Evolutionary conservation across 2,888 invertebrate species (phyloP), one percentile per base, ranked within the genome.

Genomic region (Cataglyphis rosenhaueri): DNA sequence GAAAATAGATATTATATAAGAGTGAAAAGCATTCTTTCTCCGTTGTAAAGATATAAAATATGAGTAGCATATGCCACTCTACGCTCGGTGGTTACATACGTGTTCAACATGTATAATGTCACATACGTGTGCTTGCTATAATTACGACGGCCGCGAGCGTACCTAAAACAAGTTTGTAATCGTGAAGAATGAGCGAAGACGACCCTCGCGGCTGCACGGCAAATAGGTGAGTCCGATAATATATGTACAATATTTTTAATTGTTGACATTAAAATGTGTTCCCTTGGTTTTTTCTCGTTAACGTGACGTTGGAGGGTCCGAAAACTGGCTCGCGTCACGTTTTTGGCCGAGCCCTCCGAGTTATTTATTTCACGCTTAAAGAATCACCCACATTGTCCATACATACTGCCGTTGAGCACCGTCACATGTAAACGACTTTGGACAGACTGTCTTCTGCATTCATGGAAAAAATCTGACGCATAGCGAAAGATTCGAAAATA

Each of bases 191-290:
- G 57, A 65, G 61, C 59, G 71, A 88, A 89, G 86, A 85, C 82
- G 85, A 75, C 68, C 71, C 59, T 48, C 62, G 73, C 25, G 81
- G 68, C 71, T 59, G 48, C 57, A 71, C 59, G 57, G 74, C 84
- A 62, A 82, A 81, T 65, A 75, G 78, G 68, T 81, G 75, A 52
- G 78, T 62, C 62, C 76, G 85, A 88, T 94, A 94, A 94, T 93
- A 91, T 94, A 94, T 94, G 94, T 93, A 93, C 92, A 93, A 93
- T 94, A 94, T 94, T 94, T 94, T 94, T 94, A 94, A 94, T 94
- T 94, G 94, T 93, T 94, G 94, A 94, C 94, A 91, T 94, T 94
- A 94, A 94, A 94, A 94, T 94, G 94, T 94, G 93, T 92, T 92
- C 91, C 90, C 91, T 90, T 90, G 91, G 90, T 90, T 91, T 92